Percentiles rank a stretch among this genome's conserved stretches.
Conservation (phyloP, 2,888 invertebrate species). For the Lithophane ornitopus region DNA sequence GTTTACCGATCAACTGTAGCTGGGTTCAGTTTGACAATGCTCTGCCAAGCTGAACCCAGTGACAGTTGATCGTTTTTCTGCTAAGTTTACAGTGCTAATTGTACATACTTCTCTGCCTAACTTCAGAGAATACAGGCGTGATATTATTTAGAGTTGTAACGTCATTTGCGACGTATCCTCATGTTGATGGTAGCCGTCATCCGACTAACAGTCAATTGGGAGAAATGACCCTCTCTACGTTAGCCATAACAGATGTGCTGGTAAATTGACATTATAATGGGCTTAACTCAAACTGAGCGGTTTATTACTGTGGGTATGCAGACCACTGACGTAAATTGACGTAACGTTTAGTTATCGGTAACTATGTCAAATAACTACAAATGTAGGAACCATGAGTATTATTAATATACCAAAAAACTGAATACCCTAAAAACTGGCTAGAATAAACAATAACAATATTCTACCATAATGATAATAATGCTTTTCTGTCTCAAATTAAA, state of each 20-base stretch:
- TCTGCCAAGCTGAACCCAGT: too few species aligned
- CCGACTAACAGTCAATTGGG: conserved; percentile 33
- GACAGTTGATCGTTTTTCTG: too few species aligned
- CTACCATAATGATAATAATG: background rate
- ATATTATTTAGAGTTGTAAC: background rate
- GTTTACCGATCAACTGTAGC: background rate
- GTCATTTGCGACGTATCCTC: conserved; percentile 20
- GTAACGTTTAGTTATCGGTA: background rate
- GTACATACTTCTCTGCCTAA: background rate
- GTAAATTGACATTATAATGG: conserved; percentile 44
- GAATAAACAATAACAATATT: background rate
- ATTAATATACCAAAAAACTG: background rate
- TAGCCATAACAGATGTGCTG: conserved; percentile 26
- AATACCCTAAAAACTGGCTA: background rate
- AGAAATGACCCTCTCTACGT: conserved; percentile 35
- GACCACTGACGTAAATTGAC: conserved; percentile 7
- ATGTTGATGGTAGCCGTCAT: conserved; percentile 27
- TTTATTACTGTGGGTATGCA: conserved; percentile 20
- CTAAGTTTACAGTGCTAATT: background rate
- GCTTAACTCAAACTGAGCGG: conserved; percentile 25
- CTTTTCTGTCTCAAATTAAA: background rate
- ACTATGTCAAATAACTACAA: background rate
- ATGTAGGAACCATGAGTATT: background rate
- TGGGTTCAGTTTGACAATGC: too few species aligned
- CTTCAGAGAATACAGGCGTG: background rate